A percentile compares a stretch with the other conserved stretches of the same genome.
Evolutionary conservation across 35 echinoderm and acorn worm species (phyloP).

Genomic region (Chiridota heheva): DNA sequence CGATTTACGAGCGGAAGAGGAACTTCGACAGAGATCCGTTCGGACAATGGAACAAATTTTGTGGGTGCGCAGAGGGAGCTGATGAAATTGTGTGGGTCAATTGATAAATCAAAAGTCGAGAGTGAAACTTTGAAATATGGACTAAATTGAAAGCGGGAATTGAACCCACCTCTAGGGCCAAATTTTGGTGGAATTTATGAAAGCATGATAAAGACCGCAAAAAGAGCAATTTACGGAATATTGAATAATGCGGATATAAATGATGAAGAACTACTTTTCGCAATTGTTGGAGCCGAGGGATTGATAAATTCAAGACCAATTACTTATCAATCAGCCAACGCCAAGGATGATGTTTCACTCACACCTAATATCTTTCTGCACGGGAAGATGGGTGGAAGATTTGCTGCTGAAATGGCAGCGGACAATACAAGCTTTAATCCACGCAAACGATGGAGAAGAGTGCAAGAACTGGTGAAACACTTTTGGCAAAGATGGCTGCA

Average conservation of each 20-base stretch:
- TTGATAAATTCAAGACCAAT: slow-evolving; percentile 40
- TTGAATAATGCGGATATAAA: neutral
- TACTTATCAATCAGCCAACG: neutral
- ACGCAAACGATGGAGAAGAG: slow-evolving; percentile 20
- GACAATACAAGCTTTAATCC: slow-evolving; percentile 17
- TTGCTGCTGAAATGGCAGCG: slow-evolving; percentile 12
- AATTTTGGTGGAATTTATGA: slow-evolving; percentile 17
- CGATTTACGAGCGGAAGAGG: slow-evolving; percentile 46
- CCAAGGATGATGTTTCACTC: slow-evolving; percentile 13
- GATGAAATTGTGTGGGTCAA: neutral
- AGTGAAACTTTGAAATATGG: slow-evolving; percentile 2
- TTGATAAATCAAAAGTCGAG: slow-evolving; percentile 19
- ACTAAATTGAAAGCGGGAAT: slow-evolving; percentile 23
- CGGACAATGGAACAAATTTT: slow-evolving; percentile 58
- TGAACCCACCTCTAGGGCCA: slow-evolving; percentile 9
- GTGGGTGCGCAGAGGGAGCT: slow-evolving; percentile 27
- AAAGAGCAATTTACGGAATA: slow-evolving; percentile 23
- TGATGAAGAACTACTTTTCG: slow-evolving; percentile 38
- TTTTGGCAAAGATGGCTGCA: slow-evolving; percentile 44
- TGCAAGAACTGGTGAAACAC: slow-evolving; percentile 32
- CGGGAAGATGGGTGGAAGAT: slow-evolving; percentile 20
- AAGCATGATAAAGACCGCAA: slow-evolving; percentile 3
- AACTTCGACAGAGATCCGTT: slow-evolving; percentile 19
- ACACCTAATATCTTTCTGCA: slow-evolving; percentile 50
- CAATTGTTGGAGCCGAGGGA: slow-evolving; percentile 34